Conservation (phyloP, 2,113 vertebrate genomes). For the Mustela lutreola region DNA sequence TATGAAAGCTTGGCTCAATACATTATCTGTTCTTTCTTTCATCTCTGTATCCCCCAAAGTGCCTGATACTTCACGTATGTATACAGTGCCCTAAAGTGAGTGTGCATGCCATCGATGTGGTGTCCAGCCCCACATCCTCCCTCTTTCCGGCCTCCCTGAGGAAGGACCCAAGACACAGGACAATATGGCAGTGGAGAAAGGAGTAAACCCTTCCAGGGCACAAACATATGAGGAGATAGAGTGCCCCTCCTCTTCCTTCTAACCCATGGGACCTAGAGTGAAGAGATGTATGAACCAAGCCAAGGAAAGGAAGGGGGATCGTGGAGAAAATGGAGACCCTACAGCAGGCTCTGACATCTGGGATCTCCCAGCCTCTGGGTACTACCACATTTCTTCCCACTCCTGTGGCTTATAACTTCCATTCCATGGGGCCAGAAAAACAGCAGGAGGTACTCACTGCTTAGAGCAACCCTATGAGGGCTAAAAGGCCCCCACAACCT, state of each 20-base stretch:
- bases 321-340: background rate
- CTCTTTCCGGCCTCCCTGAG: background rate
- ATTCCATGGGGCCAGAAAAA: background rate
- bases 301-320: background rate
- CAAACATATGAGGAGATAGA: background rate
- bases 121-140: background rate
- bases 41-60: background rate
- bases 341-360: background rate
- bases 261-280: background rate
- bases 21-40: background rate
- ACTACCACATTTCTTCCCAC: background rate
- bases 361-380: background rate
- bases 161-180: background rate
- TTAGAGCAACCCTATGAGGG: background rate
- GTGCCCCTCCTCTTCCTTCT: background rate
- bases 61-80: background rate
- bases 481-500: background rate
- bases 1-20: background rate
- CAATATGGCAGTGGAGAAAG: background rate
- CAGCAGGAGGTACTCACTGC: background rate
- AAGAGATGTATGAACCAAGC: background rate
- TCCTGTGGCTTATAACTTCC: background rate
- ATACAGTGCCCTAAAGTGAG: background rate
- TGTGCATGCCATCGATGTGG: fast-evolving
- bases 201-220: background rate